phyloP scores from a whole-genome alignment of 2,888 invertebrate genomes.

The Ochropacha duplaris region DNA sequence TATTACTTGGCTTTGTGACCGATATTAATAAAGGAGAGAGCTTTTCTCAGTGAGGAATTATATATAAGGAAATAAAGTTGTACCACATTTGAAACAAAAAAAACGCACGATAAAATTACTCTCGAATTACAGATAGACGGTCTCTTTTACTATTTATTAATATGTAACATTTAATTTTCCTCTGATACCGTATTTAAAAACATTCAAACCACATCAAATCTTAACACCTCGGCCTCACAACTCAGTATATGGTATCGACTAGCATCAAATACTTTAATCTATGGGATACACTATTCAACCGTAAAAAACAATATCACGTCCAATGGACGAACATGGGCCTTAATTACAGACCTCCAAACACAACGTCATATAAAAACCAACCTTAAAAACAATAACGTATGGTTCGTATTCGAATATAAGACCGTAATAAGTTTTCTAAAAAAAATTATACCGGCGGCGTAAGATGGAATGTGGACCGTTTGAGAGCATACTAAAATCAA shows the following conservation, averaged over 20 bases:
- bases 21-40: neutral
- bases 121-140: neutral
- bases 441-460: constrained; percentile 67
- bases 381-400: constrained; percentile 23
- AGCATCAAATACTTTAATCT: constrained; percentile 63
- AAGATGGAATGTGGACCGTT: constrained; percentile 71
- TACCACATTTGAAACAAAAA: neutral
- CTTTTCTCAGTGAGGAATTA: neutral
- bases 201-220: neutral
- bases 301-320: constrained; percentile 79
- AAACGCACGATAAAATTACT: neutral
- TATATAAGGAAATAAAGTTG: neutral
- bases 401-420: constrained; percentile 28
- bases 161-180: neutral
- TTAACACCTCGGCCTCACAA: neutral
- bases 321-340: constrained; percentile 64
- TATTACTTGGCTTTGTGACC: neutral
- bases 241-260: constrained; percentile 10
- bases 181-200: neutral
- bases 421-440: constrained; percentile 75
- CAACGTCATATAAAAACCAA: constrained; percentile 24
- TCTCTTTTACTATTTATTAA: neutral
- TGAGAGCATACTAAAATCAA: constrained; percentile 52
- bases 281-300: constrained; percentile 69
- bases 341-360: constrained; percentile 62